Evolutionary conservation across 1,140 invertebrate genomes (phyloP), one percentile per base, ranked within the genome.

Genomic region (Drosophila biarmipes): DNA sequence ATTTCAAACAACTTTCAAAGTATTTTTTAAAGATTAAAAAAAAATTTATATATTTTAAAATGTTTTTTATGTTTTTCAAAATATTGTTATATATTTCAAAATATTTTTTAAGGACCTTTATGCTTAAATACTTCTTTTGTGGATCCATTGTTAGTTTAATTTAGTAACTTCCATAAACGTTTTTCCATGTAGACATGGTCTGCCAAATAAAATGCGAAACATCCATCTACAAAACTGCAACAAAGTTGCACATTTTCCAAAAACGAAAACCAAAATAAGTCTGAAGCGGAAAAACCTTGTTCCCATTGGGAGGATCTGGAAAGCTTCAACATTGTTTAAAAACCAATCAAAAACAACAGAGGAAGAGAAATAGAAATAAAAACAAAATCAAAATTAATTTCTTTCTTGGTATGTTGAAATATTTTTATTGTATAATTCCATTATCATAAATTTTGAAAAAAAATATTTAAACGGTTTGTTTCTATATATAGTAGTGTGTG

Each of bases 361-460:
- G 35, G 35, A 14, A 4, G 14, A 40, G n/a, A n/a, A n/a, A n/a
- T n/a, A 45, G 11, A 74, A 66, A 79, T 55, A 77, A 80, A 66
- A 67, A 84, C 40, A 71, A 74, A 74, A 48, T 27, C 10, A 56
- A 53, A 77, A 54, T 61, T 40, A 40, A 62, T 51, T 78, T 64
- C 51, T 77, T 85, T 77, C 81, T 69, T 86, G 77, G 81, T 85
- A 85, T 87, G 78, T 87, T 87, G 77, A 86, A 86, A 81, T 86
- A 90, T 69, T 69, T 78, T 80, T 90, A 85, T 90, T 90, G 71
- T 78, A 71, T 80, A 77, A 74, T 78, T 80, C 68, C 57, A 78
- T 86, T 80, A 78, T 82, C 72, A 90, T 78, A 80, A 89, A 80
- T 80, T 78, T 90, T 80, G 73, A 77, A 74, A 66, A 78, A 76